These are phyloP conservation scores for Serranus cabrilla DNA, from an alignment of 2,797 vertebrate species.

Conservation along the genomic window DNA sequence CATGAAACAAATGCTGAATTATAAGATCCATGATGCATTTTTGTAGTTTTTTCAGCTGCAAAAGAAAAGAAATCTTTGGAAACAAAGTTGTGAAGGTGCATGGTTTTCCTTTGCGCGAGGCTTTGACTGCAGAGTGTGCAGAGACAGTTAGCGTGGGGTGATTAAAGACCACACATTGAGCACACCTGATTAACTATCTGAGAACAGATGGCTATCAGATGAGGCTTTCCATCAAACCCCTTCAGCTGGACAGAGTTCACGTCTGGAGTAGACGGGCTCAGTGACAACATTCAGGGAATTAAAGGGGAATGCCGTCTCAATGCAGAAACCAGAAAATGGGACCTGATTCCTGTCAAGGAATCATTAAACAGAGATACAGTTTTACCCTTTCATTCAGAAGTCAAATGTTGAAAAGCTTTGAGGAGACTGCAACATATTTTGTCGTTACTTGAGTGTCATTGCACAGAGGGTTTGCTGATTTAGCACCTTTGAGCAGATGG, in stretches of 20 bases:
- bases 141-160: conserved; percentile 58
- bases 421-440: neutral
- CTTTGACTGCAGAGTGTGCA: conserved; percentile 29
- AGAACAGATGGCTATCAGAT: conserved; percentile 82
- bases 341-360: neutral
- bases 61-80: neutral
- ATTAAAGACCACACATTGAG: conserved; percentile 74
- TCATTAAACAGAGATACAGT: neutral
- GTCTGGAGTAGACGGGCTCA: conserved; percentile 42
- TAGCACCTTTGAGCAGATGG: conserved; percentile 35
- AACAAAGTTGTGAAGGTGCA: conserved; percentile 28
- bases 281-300: conserved; percentile 39
- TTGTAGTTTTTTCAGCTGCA: neutral
- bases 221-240: conserved; percentile 77
- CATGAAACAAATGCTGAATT: neutral
- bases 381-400: neutral
- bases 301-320: conserved; percentile 29
- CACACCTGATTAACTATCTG: conserved; percentile 76
- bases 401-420: neutral
- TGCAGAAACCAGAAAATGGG: neutral
- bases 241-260: conserved; percentile 69
- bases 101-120: conserved; percentile 2
- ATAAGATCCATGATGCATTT: neutral
- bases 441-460: conserved; percentile 15
- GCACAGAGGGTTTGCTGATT: conserved; percentile 23